A percentile compares a stretch with the other conserved stretches of the same genome.
Conservation (phyloP, 2,113 vertebrate species). For the Boulengeromyrus knoepffleri region DNA sequence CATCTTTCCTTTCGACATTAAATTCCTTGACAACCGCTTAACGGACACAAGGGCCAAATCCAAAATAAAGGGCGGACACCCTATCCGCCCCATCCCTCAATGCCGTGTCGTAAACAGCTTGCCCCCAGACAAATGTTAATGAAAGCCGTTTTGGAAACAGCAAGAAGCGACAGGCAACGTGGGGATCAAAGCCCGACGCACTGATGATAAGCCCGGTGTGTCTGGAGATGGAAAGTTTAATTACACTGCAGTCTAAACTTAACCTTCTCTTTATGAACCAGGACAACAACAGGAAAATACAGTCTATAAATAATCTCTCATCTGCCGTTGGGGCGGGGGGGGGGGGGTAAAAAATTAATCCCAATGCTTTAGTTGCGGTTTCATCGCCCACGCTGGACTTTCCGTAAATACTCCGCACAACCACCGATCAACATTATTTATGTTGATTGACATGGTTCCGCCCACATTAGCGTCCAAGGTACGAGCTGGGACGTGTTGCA, state of each 20-base stretch:
- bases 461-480: slow-evolving; percentile 42
- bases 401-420: slow-evolving; percentile 48
- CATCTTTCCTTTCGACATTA: slow-evolving; percentile 5
- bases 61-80: neutral
- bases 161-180: slow-evolving; percentile 33
- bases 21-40: slow-evolving; percentile 7
- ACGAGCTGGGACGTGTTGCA: slow-evolving; percentile 32
- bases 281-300: slow-evolving; percentile 52
- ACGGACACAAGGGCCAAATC: slow-evolving; percentile 1
- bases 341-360: slow-evolving; percentile 49
- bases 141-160: slow-evolving; percentile 17
- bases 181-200: slow-evolving; percentile 38
- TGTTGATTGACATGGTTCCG: slow-evolving; percentile 51
- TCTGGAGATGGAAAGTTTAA: slow-evolving; percentile 22
- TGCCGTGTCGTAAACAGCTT: slow-evolving; percentile 9
- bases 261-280: slow-evolving; percentile 37
- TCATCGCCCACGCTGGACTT: slow-evolving; percentile 53
- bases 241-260: slow-evolving; percentile 41
- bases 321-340: slow-evolving; percentile 29
- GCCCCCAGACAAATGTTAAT: slow-evolving; percentile 11
- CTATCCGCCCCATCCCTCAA: neutral
- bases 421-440: slow-evolving; percentile 47
- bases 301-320: slow-evolving; percentile 40
- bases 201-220: neutral
- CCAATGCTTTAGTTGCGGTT: slow-evolving; percentile 41